Percentiles rank a stretch among this genome's conserved stretches.
Conservation (phyloP, 2,888 invertebrate genomes). For the Meteorus cinctellus region DNA sequence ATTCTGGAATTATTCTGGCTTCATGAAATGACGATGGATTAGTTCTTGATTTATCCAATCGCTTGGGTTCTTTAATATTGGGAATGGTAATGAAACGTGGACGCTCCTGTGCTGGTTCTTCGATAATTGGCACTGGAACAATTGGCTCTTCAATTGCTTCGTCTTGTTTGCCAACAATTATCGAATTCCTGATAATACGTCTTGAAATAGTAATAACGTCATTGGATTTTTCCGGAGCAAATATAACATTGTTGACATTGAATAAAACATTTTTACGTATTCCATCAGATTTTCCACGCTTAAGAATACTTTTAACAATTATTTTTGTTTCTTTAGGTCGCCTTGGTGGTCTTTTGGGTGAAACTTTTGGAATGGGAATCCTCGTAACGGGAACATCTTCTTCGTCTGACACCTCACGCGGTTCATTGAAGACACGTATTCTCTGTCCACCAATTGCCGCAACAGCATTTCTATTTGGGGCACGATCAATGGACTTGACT, state of each 20-base stretch:
- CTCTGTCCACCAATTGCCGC: slow-evolving; percentile 81
- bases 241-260: slow-evolving; percentile 70
- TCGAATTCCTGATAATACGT: slow-evolving; percentile 50
- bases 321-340: slow-evolving; percentile 74
- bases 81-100: slow-evolving; percentile 70
- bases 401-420: slow-evolving; percentile 61
- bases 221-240: slow-evolving; percentile 68
- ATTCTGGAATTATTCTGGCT: slow-evolving; percentile 56
- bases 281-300: slow-evolving; percentile 59
- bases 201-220: slow-evolving; percentile 49
- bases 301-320: slow-evolving; percentile 66
- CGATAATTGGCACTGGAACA: slow-evolving; percentile 38
- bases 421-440: slow-evolving; percentile 79
- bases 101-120: slow-evolving; percentile 54
- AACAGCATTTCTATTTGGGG: slow-evolving; percentile 64
- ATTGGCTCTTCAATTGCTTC: slow-evolving; percentile 51
- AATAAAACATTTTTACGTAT: slow-evolving; percentile 68
- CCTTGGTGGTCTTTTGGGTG: slow-evolving; percentile 80
- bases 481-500: slow-evolving; percentile 71
- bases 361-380: slow-evolving; percentile 72
- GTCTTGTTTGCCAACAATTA: slow-evolving; percentile 22
- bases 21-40: slow-evolving; percentile 56
- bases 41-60: slow-evolving; percentile 35
- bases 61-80: slow-evolving; percentile 65
- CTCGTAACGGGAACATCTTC: slow-evolving; percentile 60